Percentiles rank a stretch among this genome's conserved stretches.
Evolutionary conservation across 1,140 invertebrate species (phyloP).

Genomic region (Laodelphax striatellus): DNA sequence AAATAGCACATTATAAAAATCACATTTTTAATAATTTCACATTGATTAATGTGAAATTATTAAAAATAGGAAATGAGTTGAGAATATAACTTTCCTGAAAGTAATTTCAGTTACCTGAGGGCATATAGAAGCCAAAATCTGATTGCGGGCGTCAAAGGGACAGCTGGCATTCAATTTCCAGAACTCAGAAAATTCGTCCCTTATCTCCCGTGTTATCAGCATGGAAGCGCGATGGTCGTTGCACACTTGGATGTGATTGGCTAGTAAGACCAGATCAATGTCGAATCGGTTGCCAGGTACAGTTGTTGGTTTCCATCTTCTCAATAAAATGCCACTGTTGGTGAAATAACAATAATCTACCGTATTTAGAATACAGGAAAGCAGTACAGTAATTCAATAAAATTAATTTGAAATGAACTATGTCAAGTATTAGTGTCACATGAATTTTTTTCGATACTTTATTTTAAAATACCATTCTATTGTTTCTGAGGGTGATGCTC

Average conservation of each 20-base stretch:
- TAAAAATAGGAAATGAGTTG: no score
- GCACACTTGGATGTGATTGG: slow-evolving; percentile 60
- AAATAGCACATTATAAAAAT: no score
- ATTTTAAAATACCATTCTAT: no score
- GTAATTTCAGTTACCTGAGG: slow-evolving; percentile 47
- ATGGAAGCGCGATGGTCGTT: slow-evolving; percentile 51
- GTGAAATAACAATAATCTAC: background rate
- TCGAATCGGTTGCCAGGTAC: slow-evolving; percentile 44
- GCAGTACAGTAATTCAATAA: background rate
- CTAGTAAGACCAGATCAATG: slow-evolving; percentile 57
- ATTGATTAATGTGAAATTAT: no score
- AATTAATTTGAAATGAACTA: no score
- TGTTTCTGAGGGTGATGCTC: no score
- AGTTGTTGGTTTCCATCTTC: slow-evolving; percentile 52
- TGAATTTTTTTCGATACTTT: no score
- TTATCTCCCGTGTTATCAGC: slow-evolving; percentile 53
- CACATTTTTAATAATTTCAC: no score
- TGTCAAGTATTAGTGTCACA: no score
- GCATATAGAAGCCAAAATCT: slow-evolving; percentile 71
- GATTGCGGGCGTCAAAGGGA: slow-evolving; percentile 60
- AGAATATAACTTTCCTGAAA: no score
- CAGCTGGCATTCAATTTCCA: slow-evolving; percentile 53
- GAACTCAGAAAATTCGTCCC: slow-evolving; percentile 58
- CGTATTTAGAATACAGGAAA: background rate
- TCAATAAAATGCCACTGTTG: slow-evolving; percentile 59